These are phyloP conservation scores for Sciurus carolinensis DNA, from an alignment of 2,797 vertebrate genomes.

Conservation along the genomic window DNA sequence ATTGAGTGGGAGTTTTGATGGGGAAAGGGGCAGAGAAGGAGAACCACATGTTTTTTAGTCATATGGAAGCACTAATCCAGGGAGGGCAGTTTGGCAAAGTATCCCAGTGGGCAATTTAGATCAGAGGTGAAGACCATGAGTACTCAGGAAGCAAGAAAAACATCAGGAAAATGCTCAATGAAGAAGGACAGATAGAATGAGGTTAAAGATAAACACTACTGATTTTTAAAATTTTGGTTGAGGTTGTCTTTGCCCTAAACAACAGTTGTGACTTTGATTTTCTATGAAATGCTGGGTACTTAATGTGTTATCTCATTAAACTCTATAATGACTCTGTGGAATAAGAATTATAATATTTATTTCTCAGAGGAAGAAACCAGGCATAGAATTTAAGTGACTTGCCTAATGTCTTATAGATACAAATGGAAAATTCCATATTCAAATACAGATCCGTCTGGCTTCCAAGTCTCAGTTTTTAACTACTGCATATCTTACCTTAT, in stretches of 20 bases:
- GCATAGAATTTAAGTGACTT: not conserved
- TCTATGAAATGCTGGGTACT: not conserved
- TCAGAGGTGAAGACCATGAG: not conserved
- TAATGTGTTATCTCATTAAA: constrained; percentile 43
- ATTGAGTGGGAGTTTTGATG: not conserved
- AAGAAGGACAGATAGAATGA: constrained; percentile 26
- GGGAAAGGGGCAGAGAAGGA: not conserved
- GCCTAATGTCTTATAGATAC: not conserved
- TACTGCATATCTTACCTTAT: not conserved
- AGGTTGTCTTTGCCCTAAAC: not conserved
- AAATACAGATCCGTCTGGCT: not conserved
- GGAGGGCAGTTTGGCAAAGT: constrained; percentile 15
- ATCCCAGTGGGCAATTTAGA: not conserved
- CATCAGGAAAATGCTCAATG: not conserved
- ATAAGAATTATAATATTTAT: constrained; percentile 3
- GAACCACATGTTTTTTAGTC: not conserved
- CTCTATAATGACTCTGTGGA: not conserved
- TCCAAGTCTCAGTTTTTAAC: constrained; percentile 8
- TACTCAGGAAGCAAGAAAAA: not conserved
- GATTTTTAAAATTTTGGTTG: constrained; percentile 45
- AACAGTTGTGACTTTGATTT: constrained; percentile 53
- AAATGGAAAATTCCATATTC: not conserved
- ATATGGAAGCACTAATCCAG: not conserved
- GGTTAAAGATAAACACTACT: not conserved
- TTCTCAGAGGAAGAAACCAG: constrained; percentile 5